phyloP scores from a whole-genome alignment of 1,140 invertebrate species.

The Scaptodrosophila lebanonensis region DNA sequence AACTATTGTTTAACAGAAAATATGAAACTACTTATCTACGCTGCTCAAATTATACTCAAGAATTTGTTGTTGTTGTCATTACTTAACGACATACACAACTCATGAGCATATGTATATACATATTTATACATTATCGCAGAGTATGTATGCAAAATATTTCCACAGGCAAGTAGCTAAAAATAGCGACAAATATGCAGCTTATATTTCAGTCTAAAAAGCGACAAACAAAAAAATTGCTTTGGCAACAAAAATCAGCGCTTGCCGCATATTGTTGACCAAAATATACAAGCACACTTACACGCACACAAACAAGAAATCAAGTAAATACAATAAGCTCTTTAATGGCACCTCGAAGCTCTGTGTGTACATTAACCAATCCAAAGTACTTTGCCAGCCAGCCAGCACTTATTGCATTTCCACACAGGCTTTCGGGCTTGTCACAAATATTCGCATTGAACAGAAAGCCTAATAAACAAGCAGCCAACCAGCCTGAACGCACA shows the following conservation, averaged over 20 bases:
- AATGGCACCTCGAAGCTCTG: conserved; percentile 12
- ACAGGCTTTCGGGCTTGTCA: no score
- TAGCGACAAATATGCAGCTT: conserved; percentile 46
- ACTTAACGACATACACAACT: conserved; percentile 43
- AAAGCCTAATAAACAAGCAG: no score
- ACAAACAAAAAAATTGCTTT: conserved; percentile 29
- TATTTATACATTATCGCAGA: no score
- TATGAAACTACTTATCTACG: no score
- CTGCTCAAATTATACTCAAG: no score
- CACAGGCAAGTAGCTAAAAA: conserved; percentile 41
- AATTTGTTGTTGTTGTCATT: conserved; percentile 35
- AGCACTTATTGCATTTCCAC: no score
- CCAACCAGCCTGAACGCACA: no score
- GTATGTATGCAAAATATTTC: conserved; percentile 42
- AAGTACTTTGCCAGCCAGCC: no score
- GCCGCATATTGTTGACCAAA: conserved; percentile 30
- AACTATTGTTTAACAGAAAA: no score
- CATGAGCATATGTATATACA: no score
- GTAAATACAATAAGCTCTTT: not conserved
- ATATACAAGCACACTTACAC: conserved; percentile 38
- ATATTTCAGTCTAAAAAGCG: conserved; percentile 42
- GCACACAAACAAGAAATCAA: conserved; percentile 24
- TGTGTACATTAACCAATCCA: no score
- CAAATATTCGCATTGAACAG: no score
- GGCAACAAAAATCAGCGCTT: conserved; percentile 27